phyloP scores from a whole-genome alignment of 2,113 vertebrate genomes.

The Cyanocitta stelleri region DNA sequence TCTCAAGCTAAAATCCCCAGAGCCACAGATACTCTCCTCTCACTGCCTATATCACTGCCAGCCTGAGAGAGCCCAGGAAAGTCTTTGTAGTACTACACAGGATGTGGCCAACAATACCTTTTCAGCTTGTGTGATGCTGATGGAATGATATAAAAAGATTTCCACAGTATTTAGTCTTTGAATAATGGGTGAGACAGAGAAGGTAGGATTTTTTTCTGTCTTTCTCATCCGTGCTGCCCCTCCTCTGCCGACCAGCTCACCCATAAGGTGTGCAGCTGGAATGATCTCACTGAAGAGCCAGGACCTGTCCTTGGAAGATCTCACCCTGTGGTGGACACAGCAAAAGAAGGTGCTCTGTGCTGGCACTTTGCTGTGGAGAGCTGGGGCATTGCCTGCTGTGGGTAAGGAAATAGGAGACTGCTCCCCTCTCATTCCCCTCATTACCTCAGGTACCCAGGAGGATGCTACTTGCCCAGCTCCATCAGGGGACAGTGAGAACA shows the following conservation, averaged over 20 bases:
- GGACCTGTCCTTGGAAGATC: neutral
- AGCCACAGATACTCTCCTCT: neutral
- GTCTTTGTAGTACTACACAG: neutral
- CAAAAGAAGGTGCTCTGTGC: neutral
- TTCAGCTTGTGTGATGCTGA: neutral
- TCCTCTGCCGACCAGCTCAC: neutral
- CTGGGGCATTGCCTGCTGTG: neutral
- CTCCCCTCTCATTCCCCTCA: neutral
- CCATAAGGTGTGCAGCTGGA: neutral
- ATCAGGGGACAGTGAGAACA: neutral
- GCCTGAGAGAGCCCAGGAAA: neutral
- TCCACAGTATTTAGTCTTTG: neutral
- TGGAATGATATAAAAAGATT: neutral
- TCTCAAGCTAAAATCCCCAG: neutral
- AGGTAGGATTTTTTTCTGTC: neutral
- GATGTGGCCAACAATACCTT: neutral
- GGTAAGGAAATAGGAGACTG: neutral
- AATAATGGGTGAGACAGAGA: neutral
- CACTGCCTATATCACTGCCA: neutral
- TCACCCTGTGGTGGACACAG: neutral
- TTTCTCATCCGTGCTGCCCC: neutral
- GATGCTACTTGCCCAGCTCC: neutral
- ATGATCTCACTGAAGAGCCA: neutral
- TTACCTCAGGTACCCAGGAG: neutral
- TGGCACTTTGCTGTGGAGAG: neutral